Percentiles rank a stretch among this genome's conserved stretches.
Evolutionary conservation across 2,113 vertebrate species (phyloP).

Genomic region (Oncorhynchus tshawytscha): DNA sequence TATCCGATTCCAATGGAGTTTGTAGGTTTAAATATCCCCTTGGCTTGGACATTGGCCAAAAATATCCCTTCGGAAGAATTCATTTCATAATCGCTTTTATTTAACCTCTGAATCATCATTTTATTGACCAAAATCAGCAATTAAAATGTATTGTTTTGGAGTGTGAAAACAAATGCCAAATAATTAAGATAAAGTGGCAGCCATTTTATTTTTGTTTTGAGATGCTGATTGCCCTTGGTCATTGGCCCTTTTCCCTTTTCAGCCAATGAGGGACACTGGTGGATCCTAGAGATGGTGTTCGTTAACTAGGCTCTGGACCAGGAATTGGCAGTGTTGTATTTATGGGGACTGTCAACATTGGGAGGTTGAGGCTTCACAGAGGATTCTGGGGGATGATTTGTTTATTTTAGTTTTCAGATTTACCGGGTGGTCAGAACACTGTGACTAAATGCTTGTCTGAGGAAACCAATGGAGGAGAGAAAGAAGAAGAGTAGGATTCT

Average conservation of each 20-base stretch:
- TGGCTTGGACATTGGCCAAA: conserved; percentile 35
- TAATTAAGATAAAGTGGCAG: too few relatives aligned
- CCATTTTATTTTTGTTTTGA: conserved; percentile 55
- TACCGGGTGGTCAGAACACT: conserved; percentile 22
- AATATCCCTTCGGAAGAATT: conserved; percentile 29
- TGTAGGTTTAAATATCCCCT: conserved; percentile 35
- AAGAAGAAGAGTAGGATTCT: too few relatives aligned
- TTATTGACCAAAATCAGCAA: conserved; percentile 36
- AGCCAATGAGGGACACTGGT: too few relatives aligned
- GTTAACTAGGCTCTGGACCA: too few relatives aligned
- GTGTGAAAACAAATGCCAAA: too few relatives aligned
- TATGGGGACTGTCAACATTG: conserved; percentile 45
- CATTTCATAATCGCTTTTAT: conserved; percentile 30
- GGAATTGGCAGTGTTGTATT: conserved; percentile 31
- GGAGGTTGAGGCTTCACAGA: conserved; percentile 40
- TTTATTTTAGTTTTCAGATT: conserved; percentile 58
- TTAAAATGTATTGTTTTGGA: conserved; percentile 11
- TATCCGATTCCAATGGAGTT: conserved; percentile 45
- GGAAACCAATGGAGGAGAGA: too few relatives aligned
- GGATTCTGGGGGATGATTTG: conserved; percentile 20
- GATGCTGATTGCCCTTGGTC: conserved; percentile 31
- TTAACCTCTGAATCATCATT: conserved; percentile 29
- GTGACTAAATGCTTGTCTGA: not conserved
- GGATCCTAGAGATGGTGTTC: too few relatives aligned
- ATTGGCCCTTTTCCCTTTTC: too few relatives aligned